A percentile compares a stretch with the other conserved stretches of the same genome.
Conservation (phyloP, 2,113 vertebrate genomes). For the Proterorhinus semilunaris region DNA sequence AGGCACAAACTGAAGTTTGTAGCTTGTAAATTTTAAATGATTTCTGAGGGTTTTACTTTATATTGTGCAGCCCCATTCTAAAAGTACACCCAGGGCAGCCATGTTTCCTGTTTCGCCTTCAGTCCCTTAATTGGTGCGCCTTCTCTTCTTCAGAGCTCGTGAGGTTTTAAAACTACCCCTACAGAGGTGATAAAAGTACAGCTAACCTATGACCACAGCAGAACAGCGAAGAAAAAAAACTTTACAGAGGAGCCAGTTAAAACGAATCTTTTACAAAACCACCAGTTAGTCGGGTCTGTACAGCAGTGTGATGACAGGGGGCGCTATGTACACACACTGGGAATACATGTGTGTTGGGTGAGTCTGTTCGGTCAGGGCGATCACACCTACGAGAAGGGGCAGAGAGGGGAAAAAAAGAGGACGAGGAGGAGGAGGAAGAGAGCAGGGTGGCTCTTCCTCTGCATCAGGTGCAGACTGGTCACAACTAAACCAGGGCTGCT, state of each 20-base stretch:
- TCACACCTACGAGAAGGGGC: conserved; percentile 20
- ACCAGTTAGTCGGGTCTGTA: conserved; percentile 61
- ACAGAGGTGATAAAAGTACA: conserved; percentile 45
- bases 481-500: conserved; percentile 7
- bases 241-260: conserved; percentile 57
- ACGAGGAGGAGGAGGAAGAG: neutral
- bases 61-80: neutral
- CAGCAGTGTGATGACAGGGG: conserved; percentile 46
- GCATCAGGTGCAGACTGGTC: conserved; percentile 1
- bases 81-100: conserved; percentile 43
- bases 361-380: conserved; percentile 51
- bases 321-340: conserved; percentile 49
- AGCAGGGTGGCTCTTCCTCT: neutral
- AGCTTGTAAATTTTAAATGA: too few species aligned
- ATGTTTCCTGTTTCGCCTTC: conserved; percentile 22
- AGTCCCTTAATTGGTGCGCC: conserved; percentile 2
- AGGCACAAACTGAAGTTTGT: too few species aligned
- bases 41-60: too few species aligned
- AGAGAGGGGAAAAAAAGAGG: conserved; percentile 12
- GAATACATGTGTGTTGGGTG: conserved; percentile 39
- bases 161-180: conserved; percentile 29
- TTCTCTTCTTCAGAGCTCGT: neutral
- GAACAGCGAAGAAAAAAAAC: conserved; percentile 31
- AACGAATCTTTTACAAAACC: conserved; percentile 65
- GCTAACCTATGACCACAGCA: conserved; percentile 41